Conservation (phyloP, 2,797 vertebrate genomes). For the Mallotus villosus region DNA sequence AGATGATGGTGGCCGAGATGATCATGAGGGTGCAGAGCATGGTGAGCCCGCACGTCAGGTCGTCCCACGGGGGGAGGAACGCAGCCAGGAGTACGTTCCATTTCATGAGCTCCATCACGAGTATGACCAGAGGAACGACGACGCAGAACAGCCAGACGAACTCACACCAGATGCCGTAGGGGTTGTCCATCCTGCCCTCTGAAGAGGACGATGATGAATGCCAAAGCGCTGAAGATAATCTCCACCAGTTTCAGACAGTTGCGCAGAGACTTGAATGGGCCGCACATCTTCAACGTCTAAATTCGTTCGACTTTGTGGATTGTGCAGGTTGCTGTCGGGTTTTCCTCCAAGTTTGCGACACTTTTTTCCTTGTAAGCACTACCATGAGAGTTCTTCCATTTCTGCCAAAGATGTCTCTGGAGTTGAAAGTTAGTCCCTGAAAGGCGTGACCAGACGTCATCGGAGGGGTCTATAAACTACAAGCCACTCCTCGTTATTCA, state of each 20-base stretch:
- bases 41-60: conserved; percentile 72
- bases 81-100: conserved; percentile 26
- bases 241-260: conserved; percentile 63
- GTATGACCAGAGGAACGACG: conserved; percentile 55
- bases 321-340: neutral
- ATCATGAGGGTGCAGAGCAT: conserved; percentile 64
- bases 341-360: no score
- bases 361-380: no score
- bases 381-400: no score
- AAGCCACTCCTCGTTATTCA: conserved; percentile 18
- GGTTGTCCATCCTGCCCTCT: accelerated
- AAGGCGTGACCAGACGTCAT: no score
- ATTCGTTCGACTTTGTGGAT: conserved; percentile 1
- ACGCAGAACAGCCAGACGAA: conserved; percentile 77
- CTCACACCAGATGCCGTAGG: conserved; percentile 74
- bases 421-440: no score
- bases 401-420: no score
- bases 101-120: conserved; percentile 60
- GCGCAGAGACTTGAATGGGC: conserved; percentile 26
- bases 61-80: conserved; percentile 46
- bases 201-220: conserved; percentile 67
- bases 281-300: conserved; percentile 25
- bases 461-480: neutral
- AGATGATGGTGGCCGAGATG: conserved; percentile 68
- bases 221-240: conserved; percentile 55